Evolutionary conservation across 2,113 vertebrate genomes (phyloP).

Genomic region (Limanda limanda): DNA sequence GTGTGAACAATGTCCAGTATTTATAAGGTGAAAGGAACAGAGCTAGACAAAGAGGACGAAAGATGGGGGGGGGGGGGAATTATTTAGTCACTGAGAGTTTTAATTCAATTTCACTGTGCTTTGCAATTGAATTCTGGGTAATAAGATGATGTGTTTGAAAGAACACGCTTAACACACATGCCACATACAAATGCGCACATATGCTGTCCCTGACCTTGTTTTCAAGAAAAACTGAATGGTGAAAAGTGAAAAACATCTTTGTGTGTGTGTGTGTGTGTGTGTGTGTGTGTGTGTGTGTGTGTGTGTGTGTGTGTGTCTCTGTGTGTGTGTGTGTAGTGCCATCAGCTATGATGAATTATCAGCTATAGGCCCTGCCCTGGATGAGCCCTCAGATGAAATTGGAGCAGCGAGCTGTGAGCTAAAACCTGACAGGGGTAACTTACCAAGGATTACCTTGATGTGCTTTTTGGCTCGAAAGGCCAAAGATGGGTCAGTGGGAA

Average conservation of each 20-base stretch:
- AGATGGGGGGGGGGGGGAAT: background rate
- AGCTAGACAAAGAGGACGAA: background rate
- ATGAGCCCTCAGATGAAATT: slow-evolving; percentile 59
- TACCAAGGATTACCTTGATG: slow-evolving; percentile 34
- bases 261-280: background rate
- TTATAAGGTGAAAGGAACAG: background rate
- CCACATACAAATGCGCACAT: background rate
- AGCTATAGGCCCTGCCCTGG: slow-evolving; percentile 52
- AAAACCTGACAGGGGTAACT: slow-evolving; percentile 54
- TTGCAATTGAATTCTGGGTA: slow-evolving; percentile 5
- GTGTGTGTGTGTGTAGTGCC: slow-evolving; percentile 25
- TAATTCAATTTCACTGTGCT: slow-evolving; percentile 19
- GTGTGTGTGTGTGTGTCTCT: slow-evolving; percentile 1
- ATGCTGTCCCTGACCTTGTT: background rate
- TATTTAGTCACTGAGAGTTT: slow-evolving; percentile 1
- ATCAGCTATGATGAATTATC: slow-evolving; percentile 66
- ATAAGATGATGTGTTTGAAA: background rate
- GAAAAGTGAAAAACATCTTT: slow-evolving; percentile 20
- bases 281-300: background rate
- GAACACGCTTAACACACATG: background rate
- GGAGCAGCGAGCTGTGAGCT: slow-evolving; percentile 48
- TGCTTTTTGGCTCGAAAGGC: slow-evolving; percentile 35
- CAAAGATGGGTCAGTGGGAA: slow-evolving; percentile 32
- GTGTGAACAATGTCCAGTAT: background rate
- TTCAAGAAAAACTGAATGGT: slow-evolving; percentile 11